Evolutionary conservation across 2,113 vertebrate species (phyloP).

Genomic region (Jaculus jaculus): DNA sequence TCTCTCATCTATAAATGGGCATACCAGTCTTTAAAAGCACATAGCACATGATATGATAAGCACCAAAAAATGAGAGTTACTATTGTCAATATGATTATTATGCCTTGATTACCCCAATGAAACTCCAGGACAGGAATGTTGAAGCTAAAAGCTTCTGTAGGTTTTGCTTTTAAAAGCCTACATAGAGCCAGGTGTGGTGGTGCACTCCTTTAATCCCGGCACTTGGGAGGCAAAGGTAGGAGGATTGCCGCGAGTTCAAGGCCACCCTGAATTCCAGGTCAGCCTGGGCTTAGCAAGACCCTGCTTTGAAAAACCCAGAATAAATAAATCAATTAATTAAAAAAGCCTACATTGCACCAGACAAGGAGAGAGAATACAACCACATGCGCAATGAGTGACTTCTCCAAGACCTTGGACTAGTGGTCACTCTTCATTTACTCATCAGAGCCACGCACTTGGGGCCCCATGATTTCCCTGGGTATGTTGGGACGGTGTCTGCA

Average conservation of each 20-base stretch:
- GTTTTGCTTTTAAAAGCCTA: neutral
- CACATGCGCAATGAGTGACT: neutral
- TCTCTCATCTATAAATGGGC: neutral
- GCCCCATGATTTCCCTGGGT: neutral
- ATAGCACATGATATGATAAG: neutral
- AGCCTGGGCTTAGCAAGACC: too few species aligned
- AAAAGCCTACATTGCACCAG: neutral
- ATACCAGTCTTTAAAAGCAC: neutral
- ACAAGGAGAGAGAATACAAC: neutral
- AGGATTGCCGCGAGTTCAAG: too few species aligned
- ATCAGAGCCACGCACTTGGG: neutral
- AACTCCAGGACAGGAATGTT: neutral
- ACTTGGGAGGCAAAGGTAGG: too few species aligned
- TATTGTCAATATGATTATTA: neutral
- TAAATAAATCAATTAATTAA: neutral
- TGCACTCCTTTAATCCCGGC: too few species aligned
- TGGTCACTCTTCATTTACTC: slow-evolving; percentile 35
- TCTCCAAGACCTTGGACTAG: neutral
- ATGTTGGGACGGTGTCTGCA: slow-evolving; percentile 1
- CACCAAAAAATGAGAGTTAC: neutral
- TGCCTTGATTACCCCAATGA: neutral
- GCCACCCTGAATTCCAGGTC: too few species aligned
- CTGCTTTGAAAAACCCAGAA: too few species aligned
- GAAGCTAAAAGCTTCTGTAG: neutral
- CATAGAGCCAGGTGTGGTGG: neutral